Evolutionary conservation across 2,113 vertebrate genomes (phyloP).

Genomic region (Cygnus buccinator): DNA sequence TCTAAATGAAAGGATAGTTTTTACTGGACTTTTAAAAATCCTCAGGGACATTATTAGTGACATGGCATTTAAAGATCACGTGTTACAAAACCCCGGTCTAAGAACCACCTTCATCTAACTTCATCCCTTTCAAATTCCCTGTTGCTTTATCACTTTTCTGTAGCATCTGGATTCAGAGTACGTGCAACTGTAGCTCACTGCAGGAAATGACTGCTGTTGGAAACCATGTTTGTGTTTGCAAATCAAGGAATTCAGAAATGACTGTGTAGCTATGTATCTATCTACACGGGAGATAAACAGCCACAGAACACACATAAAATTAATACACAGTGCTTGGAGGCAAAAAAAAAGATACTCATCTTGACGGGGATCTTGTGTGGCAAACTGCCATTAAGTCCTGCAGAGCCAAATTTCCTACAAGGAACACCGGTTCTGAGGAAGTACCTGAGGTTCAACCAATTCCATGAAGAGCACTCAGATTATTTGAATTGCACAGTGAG

Average conservation of each 20-base stretch:
- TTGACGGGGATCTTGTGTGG: fast-evolving
- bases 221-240: background rate
- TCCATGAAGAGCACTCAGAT: background rate
- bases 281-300: background rate
- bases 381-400: background rate
- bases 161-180: background rate
- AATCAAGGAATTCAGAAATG: background rate
- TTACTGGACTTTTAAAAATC: background rate
- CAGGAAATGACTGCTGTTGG: background rate
- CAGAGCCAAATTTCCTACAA: background rate
- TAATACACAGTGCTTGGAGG: background rate
- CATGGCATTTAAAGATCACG: background rate
- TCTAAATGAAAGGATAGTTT: background rate
- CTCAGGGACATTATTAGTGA: background rate
- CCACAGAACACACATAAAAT: background rate
- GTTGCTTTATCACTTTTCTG: background rate
- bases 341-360: background rate
- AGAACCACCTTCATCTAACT: background rate
- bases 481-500: background rate
- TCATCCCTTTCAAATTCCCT: background rate
- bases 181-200: background rate
- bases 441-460: background rate
- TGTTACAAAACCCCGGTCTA: background rate
- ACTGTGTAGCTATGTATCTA: background rate
- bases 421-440: background rate